Evolutionary conservation across 2,888 invertebrate species (phyloP), one percentile per base, ranked within the genome.

Genomic region (Epirrita christyi): DNA sequence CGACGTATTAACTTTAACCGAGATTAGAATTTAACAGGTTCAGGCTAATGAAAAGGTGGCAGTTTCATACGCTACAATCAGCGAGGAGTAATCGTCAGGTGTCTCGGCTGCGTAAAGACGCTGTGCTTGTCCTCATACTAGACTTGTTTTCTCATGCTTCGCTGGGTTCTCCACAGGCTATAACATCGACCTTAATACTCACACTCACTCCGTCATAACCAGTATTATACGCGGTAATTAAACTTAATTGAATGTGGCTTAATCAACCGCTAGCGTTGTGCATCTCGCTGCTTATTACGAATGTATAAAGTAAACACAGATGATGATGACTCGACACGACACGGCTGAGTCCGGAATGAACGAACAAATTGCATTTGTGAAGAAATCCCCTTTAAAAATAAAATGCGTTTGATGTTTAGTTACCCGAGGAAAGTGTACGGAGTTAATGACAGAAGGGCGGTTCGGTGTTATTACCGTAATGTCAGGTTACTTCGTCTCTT

Each of bases 371-470:
- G 78, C 77, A 81, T 81, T 82, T 81, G 77, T 78, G 73, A 80
- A 77, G 73, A 80, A 77, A 70, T 70, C 74, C 61, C 74, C 70
- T 78, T 75, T 67, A 72, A 76, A 79, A 79, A 82, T 76, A 81
- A 83, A 81, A 80, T 79, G 72, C 73, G 68, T 77, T 76, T 73
- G 71, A 75, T 78, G 75, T 80, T 83, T 79, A 83, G 81, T 76
- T 80, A 83, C 78, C 76, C 73, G 78, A 83, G 81, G 84, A 86
- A 86, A 86, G 85, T 86, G 84, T 83, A 85, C 78, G 80, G 73
- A 85, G 80, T 90, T 21, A 88, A 91, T 88, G 87, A 89, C 87
- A 89, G 86, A 80, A 85, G 84, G 87, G 87, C 86, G 86, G 83
- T 80, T 81, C 85, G 63, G 72, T 75, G 85, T 89, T 88, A 91